These are phyloP conservation scores for Halcyon badia DNA, from an alignment of 2,797 vertebrate species.

Conservation along the genomic window DNA sequence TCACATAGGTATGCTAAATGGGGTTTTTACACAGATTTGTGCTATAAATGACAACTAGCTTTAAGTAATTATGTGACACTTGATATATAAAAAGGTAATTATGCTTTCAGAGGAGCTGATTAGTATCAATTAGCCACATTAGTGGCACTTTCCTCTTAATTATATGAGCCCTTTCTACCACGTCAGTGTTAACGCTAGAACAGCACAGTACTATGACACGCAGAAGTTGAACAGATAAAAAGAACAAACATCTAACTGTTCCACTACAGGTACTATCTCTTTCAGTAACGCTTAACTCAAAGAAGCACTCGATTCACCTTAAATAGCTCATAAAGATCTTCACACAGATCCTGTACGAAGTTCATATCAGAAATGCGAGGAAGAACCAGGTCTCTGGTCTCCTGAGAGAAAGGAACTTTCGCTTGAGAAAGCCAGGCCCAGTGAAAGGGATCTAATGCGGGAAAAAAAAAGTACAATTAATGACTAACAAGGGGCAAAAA, in stretches of 20 bases:
- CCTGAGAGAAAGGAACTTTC: conserved; percentile 95
- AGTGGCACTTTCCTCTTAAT: not conserved
- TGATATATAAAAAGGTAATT: not conserved
- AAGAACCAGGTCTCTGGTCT: conserved; percentile 92
- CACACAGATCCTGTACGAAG: conserved; percentile 97
- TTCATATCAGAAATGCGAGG: conserved; percentile 97
- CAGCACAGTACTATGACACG: not conserved
- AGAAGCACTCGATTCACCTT: conserved; percentile 81
- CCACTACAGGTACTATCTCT: not conserved
- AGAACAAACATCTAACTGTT: not conserved
- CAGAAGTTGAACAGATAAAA: not conserved
- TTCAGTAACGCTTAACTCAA: not conserved
- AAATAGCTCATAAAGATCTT: conserved; percentile 97
- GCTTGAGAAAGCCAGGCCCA: conserved; percentile 98
- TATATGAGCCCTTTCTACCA: not conserved
- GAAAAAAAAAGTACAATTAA: not conserved
- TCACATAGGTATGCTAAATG: not conserved
- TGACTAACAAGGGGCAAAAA: not conserved
- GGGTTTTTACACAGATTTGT: not conserved
- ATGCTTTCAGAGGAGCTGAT: not conserved
- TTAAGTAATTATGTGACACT: not conserved
- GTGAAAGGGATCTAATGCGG: conserved; percentile 92
- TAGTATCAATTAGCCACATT: not conserved
- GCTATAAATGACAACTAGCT: not conserved
- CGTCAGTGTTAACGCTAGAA: not conserved